Base-by-base conservation (phyloP, 2,888 invertebrate genomes). In the Chorisops tibialis region DNA sequence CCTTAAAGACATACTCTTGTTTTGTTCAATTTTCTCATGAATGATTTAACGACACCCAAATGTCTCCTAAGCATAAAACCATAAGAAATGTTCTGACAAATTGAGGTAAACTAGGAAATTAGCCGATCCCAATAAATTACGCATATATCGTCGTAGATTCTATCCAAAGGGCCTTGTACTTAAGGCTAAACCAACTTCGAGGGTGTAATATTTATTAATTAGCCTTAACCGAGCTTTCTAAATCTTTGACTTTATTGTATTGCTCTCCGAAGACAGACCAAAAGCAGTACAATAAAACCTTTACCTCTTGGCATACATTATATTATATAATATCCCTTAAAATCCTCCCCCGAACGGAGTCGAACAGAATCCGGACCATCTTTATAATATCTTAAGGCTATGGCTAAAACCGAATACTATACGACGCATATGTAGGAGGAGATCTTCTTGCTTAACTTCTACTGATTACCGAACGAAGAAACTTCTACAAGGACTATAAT, bases 141-240 rank as follows among this genome's bases (percentile, higher is more conserved):
- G 41, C 38, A 24, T 37, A 14, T 6, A 48, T 18, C 21, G 9
- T 16, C 48, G n/a, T 6, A 48, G 24, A 12, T 48, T 6, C n/a
- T n/a, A 18, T 22, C 6, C 38, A 30, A 24, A 50, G 50, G 37
- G 18, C 5, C 48, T 48, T 14, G 37, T 21, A 21, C 9, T 24
- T 35, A 41, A 21, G 19, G 6, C 19, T 52, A 45, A 52, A 56
- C 30, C 48, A 19, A 67, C 66, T 67, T 67, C 66, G 65, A 64
- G 66, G 65, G 68, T 64, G 64, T 67, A 67, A 67, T 67, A 67
- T 67, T 68, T 68, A 68, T 68, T 67, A 68, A 68, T 68, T 68
- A 68, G 67, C 61, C 51, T 61, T 49, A 50, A 37, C 50, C 61
- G 50, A 41, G 19, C 24, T 35, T 50, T 61, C 63, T 56, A 63